Evolutionary conservation across 2,888 invertebrate species (phyloP).

Genomic region (Flexamia atlantica): DNA sequence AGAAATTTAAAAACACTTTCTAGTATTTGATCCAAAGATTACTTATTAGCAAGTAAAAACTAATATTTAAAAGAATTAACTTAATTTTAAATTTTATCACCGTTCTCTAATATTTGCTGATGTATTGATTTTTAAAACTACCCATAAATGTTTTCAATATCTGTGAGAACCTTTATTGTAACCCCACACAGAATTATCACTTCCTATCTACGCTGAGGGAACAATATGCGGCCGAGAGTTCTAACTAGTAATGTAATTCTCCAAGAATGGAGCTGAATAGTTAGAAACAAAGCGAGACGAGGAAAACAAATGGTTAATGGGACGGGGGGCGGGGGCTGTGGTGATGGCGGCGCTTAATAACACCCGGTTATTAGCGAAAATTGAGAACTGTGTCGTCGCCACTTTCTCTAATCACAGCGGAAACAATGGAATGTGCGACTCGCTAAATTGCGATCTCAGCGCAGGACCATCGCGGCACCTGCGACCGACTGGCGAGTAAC

Average conservation of each 20-base stretch:
- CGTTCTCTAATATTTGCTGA: too few relatives aligned
- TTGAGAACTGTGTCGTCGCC: constrained; percentile 49
- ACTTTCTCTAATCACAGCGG: constrained; percentile 47
- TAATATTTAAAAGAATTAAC: too few relatives aligned
- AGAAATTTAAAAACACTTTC: too few relatives aligned
- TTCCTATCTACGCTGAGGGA: background rate
- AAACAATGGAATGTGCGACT: constrained; percentile 47
- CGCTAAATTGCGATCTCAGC: constrained; percentile 12
- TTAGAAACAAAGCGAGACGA: constrained; percentile 26
- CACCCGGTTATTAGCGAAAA: constrained; percentile 43
- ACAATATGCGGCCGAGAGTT: background rate
- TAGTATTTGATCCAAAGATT: too few relatives aligned
- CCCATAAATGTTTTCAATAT: too few relatives aligned
- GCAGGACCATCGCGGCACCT: background rate
- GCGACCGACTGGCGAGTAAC: too few relatives aligned
- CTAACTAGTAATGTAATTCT: background rate
- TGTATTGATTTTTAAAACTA: too few relatives aligned
- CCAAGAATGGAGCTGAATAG: background rate
- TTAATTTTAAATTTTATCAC: too few relatives aligned
- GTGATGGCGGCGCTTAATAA: constrained; percentile 23
- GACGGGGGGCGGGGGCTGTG: background rate
- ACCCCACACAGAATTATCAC: too few relatives aligned
- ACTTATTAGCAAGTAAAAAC: too few relatives aligned
- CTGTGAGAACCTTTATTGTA: too few relatives aligned
- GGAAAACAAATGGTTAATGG: constrained; percentile 36